Evolutionary conservation across 2,888 invertebrate species (phyloP), one percentile per base, ranked within the genome.

Genomic region (Synergus japonicus): DNA sequence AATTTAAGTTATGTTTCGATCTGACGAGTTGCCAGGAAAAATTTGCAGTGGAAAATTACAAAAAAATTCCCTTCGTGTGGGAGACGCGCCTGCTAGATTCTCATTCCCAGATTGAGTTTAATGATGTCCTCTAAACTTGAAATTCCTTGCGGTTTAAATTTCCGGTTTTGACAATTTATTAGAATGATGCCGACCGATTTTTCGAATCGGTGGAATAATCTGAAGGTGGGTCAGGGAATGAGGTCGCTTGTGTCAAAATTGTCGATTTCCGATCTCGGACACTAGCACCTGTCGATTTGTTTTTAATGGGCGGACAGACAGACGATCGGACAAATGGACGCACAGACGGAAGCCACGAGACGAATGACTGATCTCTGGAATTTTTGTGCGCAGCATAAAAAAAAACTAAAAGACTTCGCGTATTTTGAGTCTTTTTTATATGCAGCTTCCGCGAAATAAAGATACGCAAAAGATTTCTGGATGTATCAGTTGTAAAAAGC

Each of bases 181-280:
- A 73, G 1, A 4, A 18, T 18, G 9, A 1, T 12, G 49, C 49
- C 49, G 49, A 15, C 8, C 8, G 29, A 22, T 54, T 15, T 22
- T 41, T 54, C 3, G 66, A 58, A 13, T 15, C 3, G 13, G 69
- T 37, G n/a, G 44, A 15, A 60, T 60, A 18, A 46, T 63, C 0
- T 54, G 73, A 69, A 44, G 79, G 63, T 66, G 67, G 78, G 77
- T 79, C 67, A 76, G 77, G 77, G 64, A 79, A 80, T 82, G 81
- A 81, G 83, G 84, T 84, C 82, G 80, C 85, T 87, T 89, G 89
- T 73, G 73, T 89, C 89, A 89, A 89, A 89, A 89, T 88, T 87
- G 86, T 88, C 77, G 18, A 58, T 69, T 78, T 76, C 65, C 43
- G 46, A 46, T 69, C 37, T 76, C 49, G 22, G 58, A 43, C 63